Conservation (phyloP, 1,140 invertebrate genomes). For the Ylistrum balloti region DNA sequence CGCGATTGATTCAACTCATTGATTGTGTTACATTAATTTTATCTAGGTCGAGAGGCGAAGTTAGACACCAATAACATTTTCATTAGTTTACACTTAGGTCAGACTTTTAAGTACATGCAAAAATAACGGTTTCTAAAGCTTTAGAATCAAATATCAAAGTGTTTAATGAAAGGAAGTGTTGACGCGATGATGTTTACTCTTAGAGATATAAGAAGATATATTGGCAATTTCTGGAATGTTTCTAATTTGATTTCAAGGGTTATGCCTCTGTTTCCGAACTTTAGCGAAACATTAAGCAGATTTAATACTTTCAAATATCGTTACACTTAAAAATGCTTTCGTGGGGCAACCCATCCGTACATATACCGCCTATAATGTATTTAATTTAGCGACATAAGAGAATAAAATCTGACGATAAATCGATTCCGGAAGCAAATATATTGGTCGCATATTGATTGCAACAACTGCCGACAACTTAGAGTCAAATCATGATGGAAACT, state of each 20-base stretch:
- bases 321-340: not conserved
- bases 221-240: not conserved
- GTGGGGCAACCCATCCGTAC: not conserved
- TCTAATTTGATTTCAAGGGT: not conserved
- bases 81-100: not conserved
- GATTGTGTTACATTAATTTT: not conserved
- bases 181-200: not conserved
- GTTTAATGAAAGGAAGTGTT: not conserved
- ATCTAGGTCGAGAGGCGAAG: not conserved
- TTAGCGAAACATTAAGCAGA: constrained; percentile 1
- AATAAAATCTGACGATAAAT: not conserved
- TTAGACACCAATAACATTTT: not conserved
- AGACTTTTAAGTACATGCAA: not conserved
- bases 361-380: not conserved
- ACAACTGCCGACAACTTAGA: not conserved
- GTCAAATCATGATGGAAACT: not conserved
- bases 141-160: not conserved
- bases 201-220: not conserved
- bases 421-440: constrained; percentile 1
- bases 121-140: not conserved
- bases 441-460: constrained; percentile 18
- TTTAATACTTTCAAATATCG: not conserved
- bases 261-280: not conserved
- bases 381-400: not conserved
- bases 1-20: too few species aligned